Base-by-base conservation (phyloP, 2,797 vertebrate genomes). In the Aselliscus stoliczkanus region DNA sequence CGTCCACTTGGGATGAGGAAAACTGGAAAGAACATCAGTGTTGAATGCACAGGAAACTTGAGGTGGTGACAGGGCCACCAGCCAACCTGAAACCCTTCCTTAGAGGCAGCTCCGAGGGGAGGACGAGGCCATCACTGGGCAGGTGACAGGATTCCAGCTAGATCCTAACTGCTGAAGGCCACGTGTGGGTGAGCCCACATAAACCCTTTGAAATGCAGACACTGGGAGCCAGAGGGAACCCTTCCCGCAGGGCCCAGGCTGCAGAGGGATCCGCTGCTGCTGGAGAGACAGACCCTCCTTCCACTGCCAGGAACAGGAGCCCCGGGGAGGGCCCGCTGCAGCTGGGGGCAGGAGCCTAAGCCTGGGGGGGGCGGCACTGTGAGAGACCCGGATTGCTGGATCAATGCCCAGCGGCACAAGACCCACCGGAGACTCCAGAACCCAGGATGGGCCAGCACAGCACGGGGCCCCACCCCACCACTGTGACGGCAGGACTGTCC, bases 381-480 rank as follows among this genome's bases (percentile, higher is more conserved):
- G 44, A 47, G 37, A 75, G 21, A 29, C 1, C 20, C 3, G 0
- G 2, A n/a, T 1, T n/a, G 17, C 50, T 21, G n/a, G 52, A n/a
- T 42, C 11, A 21, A 8, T 5, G 14, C 54, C 42, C 31, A n/a
- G 60, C 56, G 29, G 23, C 37, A 29, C 47, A 86, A 56, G 85
- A 81, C 44, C 29, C 44, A 11, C 44, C 44, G 13, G 44, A 47
- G 44, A 47, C 11, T 10, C n/a, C 6, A 5, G 64, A 52, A 18
- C 21, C 39, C 44, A 50, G 31, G 21, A 64, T 0, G 5, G 21
- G 31, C 13, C 37, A 54, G 21, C 34, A 37, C 25, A 27, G 42
- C 2, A 29, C 7, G 4, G 18, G 34, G 39, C 25, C 18, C 67
- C 21, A 1, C 42, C 50, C 62, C 23, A 7, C 18, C 14, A 31